Evolutionary conservation across 2,797 vertebrate species (phyloP), one percentile per base, ranked within the genome.

Genomic region (Manis crassicaudata): DNA sequence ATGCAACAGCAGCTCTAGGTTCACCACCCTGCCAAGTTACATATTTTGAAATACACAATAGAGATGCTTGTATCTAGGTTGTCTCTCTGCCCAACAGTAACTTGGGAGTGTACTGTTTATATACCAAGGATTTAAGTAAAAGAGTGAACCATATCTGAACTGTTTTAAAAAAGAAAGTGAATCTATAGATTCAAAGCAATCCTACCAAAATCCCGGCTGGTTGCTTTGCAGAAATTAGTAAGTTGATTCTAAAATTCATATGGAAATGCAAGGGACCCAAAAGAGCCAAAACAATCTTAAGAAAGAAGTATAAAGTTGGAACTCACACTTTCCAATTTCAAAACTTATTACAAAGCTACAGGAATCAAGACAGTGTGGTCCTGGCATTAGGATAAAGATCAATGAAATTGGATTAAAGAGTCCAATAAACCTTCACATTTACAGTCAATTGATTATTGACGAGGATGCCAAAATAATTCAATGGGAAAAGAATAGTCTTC

Each of bases 101-200:
- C n/a, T 32, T 46, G 46, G 32, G 12, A 79, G 35, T 54, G 9
- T 32, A 86, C 50, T 21, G 63, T 60, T 87, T 58, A 80, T 62
- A 54, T 80, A 87, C 25, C n/a, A 87, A 87, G n/a, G 20, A 85
- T 68, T 92, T 75, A 77, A 67, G 79, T 70, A 37, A 85, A 93
- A 76, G 60, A 84, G 46, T 14, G 14, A 75, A 90, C 7, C 21
- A 80, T 58, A 14, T 80, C 76, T 80, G 29, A 80, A 72, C 13
- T n/a, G 21, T 43, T 54, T 83, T 83, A 20, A 40, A 73, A 83
- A 91, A 83, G 25, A 79, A 29, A 21, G 9, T 79, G 32, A 70
- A 29, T 52, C 52, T 92, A 70, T 0, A 83, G 81, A 62, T 32
- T 80, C 54, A 86, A 75, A 83, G 25, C 40, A 94, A 75, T 46